Conservation (phyloP, 2,797 vertebrate genomes). For the Enteromius fasciolatus region DNA sequence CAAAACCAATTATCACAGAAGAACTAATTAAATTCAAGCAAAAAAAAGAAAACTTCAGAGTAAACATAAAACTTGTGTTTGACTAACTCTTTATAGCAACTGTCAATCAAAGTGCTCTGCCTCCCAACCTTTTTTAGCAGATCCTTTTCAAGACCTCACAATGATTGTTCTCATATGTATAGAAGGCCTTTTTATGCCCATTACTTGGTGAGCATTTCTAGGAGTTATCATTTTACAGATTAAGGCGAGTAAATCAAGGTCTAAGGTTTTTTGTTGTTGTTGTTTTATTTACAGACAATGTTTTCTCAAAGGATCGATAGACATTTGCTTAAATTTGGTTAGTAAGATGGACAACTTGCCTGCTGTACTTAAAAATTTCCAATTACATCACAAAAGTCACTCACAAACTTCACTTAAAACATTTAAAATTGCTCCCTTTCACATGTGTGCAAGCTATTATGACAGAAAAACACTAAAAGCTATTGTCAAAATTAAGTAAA, state of each 20-base stretch:
- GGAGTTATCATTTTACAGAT: neutral
- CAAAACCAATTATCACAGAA: slow-evolving; percentile 22
- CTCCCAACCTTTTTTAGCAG: neutral
- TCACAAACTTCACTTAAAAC: neutral
- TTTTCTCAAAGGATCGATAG: neutral
- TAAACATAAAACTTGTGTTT: slow-evolving; percentile 7
- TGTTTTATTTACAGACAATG: neutral
- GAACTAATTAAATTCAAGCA: neutral
- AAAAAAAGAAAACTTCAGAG: slow-evolving; percentile 3
- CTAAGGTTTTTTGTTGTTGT: neutral
- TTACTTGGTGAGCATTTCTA: neutral
- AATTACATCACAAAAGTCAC: neutral
- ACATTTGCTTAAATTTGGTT: slow-evolving; percentile 3
- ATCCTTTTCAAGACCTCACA: neutral
- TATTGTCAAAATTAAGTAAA: neutral
- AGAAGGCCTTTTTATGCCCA: neutral
- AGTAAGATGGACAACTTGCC: neutral
- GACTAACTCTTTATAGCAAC: slow-evolving; percentile 35
- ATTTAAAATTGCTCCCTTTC: neutral
- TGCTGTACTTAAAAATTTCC: neutral
- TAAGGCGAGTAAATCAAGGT: neutral
- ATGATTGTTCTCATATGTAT: neutral
- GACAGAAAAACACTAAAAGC: neutral
- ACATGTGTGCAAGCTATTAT: neutral
- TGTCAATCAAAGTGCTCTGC: slow-evolving; percentile 54